phyloP scores from a whole-genome alignment of 2,888 invertebrate species.

The Shargacucullia verbasci region DNA sequence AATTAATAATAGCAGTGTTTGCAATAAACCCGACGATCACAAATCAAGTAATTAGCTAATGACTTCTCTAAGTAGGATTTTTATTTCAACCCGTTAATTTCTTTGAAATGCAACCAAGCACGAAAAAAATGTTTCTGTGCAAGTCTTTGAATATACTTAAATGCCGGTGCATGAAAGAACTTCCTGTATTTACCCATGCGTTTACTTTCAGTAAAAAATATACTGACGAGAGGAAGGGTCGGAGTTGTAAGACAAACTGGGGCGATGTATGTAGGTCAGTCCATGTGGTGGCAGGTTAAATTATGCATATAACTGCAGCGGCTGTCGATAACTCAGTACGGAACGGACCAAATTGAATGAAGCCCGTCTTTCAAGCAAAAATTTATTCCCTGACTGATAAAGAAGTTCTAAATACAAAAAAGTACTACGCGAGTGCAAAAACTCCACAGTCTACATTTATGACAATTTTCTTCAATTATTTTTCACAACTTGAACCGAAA shows the following conservation, averaged over 20 bases:
- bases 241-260: conserved; percentile 57
- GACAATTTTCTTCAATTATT: too few species aligned
- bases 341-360: conserved; percentile 40
- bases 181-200: conserved; percentile 53
- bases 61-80: conserved; percentile 18
- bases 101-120: conserved; percentile 44
- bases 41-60: conserved; percentile 30
- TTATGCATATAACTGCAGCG: conserved; percentile 62
- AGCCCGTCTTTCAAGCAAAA: conserved; percentile 26
- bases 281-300: conserved; percentile 55
- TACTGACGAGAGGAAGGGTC: conserved; percentile 53
- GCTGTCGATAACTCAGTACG: conserved; percentile 50
- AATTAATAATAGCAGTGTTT: conserved; percentile 16
- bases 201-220: conserved; percentile 51
- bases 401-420: too few species aligned
- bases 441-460: too few species aligned
- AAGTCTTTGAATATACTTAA: conserved; percentile 40
- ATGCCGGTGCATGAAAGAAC: conserved; percentile 23
- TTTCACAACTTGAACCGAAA: too few species aligned
- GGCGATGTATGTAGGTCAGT: conserved; percentile 57
- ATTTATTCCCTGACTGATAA: too few species aligned
- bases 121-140: conserved; percentile 43
- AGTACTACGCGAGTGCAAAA: too few species aligned
- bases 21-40: conserved; percentile 3
- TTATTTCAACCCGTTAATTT: conserved; percentile 30